Conservation (phyloP, 2,113 vertebrate species). For the Pseudopipra pipra region DNA sequence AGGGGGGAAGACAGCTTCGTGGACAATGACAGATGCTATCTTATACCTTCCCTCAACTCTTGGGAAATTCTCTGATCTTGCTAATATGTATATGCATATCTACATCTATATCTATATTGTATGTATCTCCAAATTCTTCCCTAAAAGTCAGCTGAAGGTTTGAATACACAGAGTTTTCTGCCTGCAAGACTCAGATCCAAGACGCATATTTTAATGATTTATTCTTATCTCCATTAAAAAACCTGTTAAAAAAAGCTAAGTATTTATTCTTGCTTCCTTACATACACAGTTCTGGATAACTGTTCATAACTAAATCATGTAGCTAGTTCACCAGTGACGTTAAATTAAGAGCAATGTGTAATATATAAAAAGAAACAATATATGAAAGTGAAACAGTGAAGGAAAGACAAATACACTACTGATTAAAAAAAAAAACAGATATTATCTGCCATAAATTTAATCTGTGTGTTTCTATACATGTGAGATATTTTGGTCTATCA, state of each 20-base stretch:
- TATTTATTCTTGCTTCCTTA: not conserved
- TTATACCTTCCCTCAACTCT: not conserved
- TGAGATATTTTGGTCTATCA: not conserved
- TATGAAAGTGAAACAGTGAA: not conserved
- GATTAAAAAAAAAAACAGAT: accelerated
- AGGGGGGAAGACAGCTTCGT: not conserved
- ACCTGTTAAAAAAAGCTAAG: not conserved
- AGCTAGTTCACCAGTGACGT: not conserved
- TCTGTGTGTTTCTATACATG: not conserved
- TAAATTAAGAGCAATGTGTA: not conserved
- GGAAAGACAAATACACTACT: not conserved
- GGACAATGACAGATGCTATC: not conserved
- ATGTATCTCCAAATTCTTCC: not conserved
- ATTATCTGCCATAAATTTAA: not conserved
- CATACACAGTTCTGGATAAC: not conserved
- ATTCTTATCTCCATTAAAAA: not conserved
- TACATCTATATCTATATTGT: not conserved
- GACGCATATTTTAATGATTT: not conserved
- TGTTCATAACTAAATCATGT: not conserved
- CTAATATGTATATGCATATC: not conserved
- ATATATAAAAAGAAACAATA: not conserved
- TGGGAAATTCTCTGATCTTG: not conserved
- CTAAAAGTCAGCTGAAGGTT: not conserved
- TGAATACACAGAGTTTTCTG: not conserved
- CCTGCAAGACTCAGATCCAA: not conserved